phyloP scores from a whole-genome alignment of 2,113 vertebrate genomes.

The Pygoscelis adeliae region DNA sequence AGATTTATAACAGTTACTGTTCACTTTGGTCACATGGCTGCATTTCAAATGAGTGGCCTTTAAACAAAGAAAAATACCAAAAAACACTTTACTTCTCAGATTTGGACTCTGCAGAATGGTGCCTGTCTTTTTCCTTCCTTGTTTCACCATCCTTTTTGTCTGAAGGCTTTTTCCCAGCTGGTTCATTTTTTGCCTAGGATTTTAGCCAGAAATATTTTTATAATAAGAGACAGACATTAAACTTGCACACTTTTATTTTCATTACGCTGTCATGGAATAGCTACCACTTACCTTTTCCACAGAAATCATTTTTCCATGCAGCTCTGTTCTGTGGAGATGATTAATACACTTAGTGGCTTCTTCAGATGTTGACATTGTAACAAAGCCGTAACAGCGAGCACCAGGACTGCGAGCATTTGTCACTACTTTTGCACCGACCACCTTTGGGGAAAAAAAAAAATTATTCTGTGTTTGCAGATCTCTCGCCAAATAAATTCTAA shows the following conservation, averaged over 20 bases:
- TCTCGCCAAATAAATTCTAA: not conserved
- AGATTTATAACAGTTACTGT: not conserved
- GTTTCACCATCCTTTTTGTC: conserved; percentile 84
- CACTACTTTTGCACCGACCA: conserved; percentile 96
- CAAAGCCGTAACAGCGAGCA: conserved; percentile 94
- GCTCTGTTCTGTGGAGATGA: conserved; percentile 93
- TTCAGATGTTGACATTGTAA: conserved; percentile 93
- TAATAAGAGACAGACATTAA: not conserved
- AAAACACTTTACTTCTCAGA: conserved; percentile 78
- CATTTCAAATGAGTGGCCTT: not conserved
- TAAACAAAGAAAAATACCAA: not conserved
- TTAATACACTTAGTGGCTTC: conserved; percentile 93
- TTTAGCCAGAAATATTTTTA: not conserved
- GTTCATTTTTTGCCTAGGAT: conserved; percentile 94
- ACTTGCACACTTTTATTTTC: not conserved
- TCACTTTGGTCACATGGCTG: not conserved
- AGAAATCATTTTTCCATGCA: conserved; percentile 97
- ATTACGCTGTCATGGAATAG: not conserved
- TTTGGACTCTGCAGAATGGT: conserved; percentile 86
- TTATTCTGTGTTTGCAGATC: not conserved
- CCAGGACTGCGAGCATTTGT: conserved; percentile 96
- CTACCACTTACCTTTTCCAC: conserved; percentile 85
- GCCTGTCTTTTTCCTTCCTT: conserved; percentile 83
- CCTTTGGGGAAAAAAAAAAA: conserved; percentile 66
- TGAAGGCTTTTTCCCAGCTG: conserved; percentile 88